Percentiles rank a stretch among this genome's conserved stretches.
phyloP scores from a whole-genome alignment of 2,113 vertebrate species.

The Pitta sordida region DNA sequence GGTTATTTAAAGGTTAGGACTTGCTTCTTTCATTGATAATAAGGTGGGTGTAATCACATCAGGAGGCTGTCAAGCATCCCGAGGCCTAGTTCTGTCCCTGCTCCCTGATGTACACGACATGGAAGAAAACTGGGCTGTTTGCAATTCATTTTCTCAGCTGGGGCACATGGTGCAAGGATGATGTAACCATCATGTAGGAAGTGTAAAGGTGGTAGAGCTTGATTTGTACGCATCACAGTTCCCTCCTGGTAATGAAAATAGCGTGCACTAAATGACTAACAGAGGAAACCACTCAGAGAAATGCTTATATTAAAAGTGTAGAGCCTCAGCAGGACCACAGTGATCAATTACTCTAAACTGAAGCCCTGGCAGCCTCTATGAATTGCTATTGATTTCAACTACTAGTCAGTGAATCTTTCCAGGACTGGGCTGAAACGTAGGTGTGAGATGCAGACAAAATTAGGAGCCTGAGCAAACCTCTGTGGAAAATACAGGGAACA shows the following conservation, averaged over 20 bases:
- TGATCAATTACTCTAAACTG: conserved; percentile 48
- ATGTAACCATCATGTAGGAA: conserved; percentile 12
- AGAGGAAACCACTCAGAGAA: conserved; percentile 33
- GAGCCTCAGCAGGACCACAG: conserved; percentile 17
- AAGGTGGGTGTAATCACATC: neutral
- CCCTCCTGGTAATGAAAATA: conserved; percentile 27
- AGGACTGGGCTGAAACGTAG: neutral
- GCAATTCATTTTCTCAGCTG: neutral
- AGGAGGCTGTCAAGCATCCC: neutral
- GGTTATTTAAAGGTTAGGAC: neutral
- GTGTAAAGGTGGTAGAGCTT: conserved; percentile 15
- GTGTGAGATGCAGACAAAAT: conserved; percentile 41
- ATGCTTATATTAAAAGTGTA: conserved; percentile 5
- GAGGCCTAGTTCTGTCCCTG: neutral
- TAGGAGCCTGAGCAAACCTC: conserved; percentile 14
- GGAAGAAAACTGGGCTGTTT: neutral
- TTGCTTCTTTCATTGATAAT: neutral
- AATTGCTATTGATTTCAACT: conserved; percentile 53
- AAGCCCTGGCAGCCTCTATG: conserved; percentile 41
- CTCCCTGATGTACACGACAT: neutral
- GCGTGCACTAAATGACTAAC: conserved; percentile 13
- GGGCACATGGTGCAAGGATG: neutral
- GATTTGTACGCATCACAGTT: conserved; percentile 30
- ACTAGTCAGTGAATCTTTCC: neutral
- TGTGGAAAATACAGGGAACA: neutral